Evolutionary conservation across 2,888 invertebrate genomes (phyloP).

Genomic region (Drosophila anomalipes): DNA sequence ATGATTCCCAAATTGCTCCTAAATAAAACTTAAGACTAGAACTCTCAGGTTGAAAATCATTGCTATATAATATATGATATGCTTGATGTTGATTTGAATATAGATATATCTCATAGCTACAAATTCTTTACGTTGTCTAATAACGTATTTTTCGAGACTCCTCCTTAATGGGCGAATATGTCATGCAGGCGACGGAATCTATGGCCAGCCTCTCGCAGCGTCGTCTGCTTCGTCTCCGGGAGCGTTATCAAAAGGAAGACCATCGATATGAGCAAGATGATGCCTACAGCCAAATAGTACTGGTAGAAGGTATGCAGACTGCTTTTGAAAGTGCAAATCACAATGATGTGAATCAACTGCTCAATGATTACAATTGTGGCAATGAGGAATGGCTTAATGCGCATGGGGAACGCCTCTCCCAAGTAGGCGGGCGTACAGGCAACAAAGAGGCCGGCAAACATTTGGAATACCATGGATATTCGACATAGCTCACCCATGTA

Average conservation of each 20-base stretch:
- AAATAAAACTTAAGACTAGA: not conserved
- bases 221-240: constrained; percentile 55
- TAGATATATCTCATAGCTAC: not conserved
- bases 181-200: constrained; percentile 43
- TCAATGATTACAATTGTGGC: constrained; percentile 67
- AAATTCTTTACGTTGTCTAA: not conserved
- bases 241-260: constrained; percentile 44
- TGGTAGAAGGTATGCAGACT: constrained; percentile 24
- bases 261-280: constrained; percentile 48
- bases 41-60: not conserved
- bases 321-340: constrained; percentile 42
- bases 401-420: constrained; percentile 78
- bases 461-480: constrained; percentile 65
- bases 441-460: constrained; percentile 71
- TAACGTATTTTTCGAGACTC: not conserved
- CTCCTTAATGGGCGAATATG: constrained; percentile 33
- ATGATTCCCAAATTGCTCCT: not conserved
- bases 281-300: constrained; percentile 62
- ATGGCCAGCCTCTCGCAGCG: constrained; percentile 50
- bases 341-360: constrained; percentile 67
- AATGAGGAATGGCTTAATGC: constrained; percentile 70
- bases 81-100: not conserved
- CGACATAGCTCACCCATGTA: constrained; percentile 56
- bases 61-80: not conserved
- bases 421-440: constrained; percentile 73